These are phyloP conservation scores for Epinotia bilunana DNA, from an alignment of 2,888 invertebrate species.

Conservation along the genomic window DNA sequence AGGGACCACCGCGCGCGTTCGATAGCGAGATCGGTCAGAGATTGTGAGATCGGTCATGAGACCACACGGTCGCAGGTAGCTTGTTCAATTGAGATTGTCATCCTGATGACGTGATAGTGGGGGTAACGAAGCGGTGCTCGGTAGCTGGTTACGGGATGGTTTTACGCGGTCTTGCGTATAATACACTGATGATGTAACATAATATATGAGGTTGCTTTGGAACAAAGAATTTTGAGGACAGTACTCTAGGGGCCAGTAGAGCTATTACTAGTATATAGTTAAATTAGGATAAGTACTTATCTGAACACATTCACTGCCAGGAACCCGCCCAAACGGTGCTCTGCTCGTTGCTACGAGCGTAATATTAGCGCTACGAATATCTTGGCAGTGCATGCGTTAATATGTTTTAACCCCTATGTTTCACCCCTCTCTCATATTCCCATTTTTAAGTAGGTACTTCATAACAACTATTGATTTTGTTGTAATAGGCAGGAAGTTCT, in stretches of 20 bases:
- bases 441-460: no score
- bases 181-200: constrained; percentile 1
- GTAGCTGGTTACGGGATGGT: constrained; percentile 73
- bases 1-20: constrained; percentile 76
- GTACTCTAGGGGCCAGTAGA: neutral
- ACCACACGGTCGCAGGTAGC: constrained; percentile 83
- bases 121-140: constrained; percentile 80
- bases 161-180: constrained; percentile 51
- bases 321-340: no score
- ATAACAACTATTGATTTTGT: no score
- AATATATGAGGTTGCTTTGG: constrained; percentile 7
- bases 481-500: no score
- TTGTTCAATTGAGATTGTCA: constrained; percentile 83
- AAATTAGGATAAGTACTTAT: neutral
- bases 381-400: no score
- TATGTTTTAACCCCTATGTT: no score
- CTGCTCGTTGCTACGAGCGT: no score
- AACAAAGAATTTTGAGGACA: neutral
- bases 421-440: no score
- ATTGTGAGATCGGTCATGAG: constrained; percentile 77
- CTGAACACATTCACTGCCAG: no score
- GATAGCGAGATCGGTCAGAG: constrained; percentile 78
- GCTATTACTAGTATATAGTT: neutral
- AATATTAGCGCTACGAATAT: no score
- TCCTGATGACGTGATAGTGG: constrained; percentile 77